Conservation (phyloP, 1,140 invertebrate species). For the Copidosoma floridanum region DNA sequence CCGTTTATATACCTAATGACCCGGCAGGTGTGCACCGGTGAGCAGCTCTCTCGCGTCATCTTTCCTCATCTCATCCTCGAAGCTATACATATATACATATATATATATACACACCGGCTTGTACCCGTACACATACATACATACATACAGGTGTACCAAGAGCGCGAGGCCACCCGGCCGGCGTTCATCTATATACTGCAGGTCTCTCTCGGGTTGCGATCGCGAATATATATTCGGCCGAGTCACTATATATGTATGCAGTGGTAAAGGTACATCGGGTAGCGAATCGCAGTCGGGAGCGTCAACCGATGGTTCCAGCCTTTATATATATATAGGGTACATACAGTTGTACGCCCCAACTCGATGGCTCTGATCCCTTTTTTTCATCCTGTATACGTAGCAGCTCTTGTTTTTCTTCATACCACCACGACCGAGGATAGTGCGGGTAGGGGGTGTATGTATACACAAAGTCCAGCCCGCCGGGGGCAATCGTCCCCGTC, state of each 20-base stretch:
- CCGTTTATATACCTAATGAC: conserved; percentile 56
- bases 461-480: too few species aligned
- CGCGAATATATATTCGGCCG: conserved; percentile 20
- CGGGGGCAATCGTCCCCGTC: too few species aligned
- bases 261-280: conserved; percentile 7
- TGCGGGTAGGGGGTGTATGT: too few species aligned
- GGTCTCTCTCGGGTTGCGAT: conserved; percentile 24
- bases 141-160: conserved; percentile 1
- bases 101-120: too few species aligned
- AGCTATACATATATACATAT: too few species aligned
- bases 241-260: too few species aligned
- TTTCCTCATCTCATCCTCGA: conserved; percentile 23
- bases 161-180: conserved; percentile 36
- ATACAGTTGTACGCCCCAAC: too few species aligned
- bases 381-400: background rate
- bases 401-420: background rate
- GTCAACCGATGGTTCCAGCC: background rate
- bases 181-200: too few species aligned
- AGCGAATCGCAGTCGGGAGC: conserved; percentile 17
- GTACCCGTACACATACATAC: too few species aligned
- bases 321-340: too few species aligned
- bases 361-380: background rate
- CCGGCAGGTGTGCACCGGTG: conserved; percentile 49
- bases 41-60: conserved; percentile 1
- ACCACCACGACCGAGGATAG: too few species aligned